Base-by-base conservation (phyloP, 1,140 invertebrate genomes). In the Pteromalus puparum region DNA sequence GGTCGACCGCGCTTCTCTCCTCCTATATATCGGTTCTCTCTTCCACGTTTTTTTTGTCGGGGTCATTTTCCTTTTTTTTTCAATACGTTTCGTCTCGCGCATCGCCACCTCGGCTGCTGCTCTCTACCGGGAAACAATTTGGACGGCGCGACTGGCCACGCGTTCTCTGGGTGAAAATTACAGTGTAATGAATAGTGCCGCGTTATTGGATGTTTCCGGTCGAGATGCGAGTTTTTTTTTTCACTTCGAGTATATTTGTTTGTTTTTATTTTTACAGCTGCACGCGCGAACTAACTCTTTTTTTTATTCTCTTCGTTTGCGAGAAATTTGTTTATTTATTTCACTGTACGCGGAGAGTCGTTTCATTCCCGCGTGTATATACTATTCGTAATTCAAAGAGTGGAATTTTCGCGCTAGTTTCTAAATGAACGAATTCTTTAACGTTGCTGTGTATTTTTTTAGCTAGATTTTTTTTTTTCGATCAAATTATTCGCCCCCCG, bases 121-220 rank as follows among this genome's bases (percentile, higher is more conserved):
- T 34, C 30, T 18, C 24, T 84, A 84, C 81, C 34, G 28, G 75
- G 65, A 83, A 83, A 83, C 82, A 83, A 83, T 83, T 83, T 83
- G 38, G 65, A 70, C 42, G 42, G 34, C 12, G 61, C 21, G 53
- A 28, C 38, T 7, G 12, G 7, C 21, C 15, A 34, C 74, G 72
- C 34, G 72, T 26, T 74, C 30, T 42, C 12, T 15, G 75, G n/a
- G 42, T 53, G 48, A 76, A 85, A 85, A 77, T 85, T 85, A 85
- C 73, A 46, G 65, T n/a, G 72, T 81, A 85, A 85, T 81, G 79
- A 81, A 85, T 81, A 81, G 78, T 21, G 53, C 53, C 4, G 15
- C 70, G 61, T 77, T 81, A 85, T 85, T 85, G 61, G 83, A 81
- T 70, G 74, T 67, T 84, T 85, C 61, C 79, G 79, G 68, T 68